These are phyloP conservation scores for Leptopilina clavipes DNA, from an alignment of 1,140 invertebrate species.

Conservation along the genomic window DNA sequence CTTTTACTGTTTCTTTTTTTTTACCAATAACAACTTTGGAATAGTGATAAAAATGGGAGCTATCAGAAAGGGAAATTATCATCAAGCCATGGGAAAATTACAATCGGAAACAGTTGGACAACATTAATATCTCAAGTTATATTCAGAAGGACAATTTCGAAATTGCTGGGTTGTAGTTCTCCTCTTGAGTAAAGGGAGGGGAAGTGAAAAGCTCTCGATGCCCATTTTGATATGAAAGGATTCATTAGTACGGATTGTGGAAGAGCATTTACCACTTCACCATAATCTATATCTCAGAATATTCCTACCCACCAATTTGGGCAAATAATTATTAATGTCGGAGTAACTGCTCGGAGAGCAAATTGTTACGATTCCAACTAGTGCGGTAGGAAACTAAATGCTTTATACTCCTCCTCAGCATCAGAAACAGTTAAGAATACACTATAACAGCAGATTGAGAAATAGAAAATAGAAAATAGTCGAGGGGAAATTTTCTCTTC, in stretches of 20 bases:
- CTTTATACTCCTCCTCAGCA: background rate
- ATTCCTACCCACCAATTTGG: slow-evolving; percentile 10
- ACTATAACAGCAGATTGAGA: too few species aligned
- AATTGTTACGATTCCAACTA: slow-evolving; percentile 3
- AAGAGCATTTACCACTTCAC: slow-evolving; percentile 10
- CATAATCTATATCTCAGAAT: slow-evolving; percentile 22
- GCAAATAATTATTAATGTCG: slow-evolving; percentile 15
- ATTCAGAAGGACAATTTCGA: slow-evolving; percentile 42
- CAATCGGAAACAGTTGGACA: background rate
- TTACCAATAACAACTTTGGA: too few species aligned
- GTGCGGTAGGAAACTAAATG: background rate
- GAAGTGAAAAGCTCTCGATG: slow-evolving; percentile 15
- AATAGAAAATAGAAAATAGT: too few species aligned
- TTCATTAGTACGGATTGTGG: slow-evolving; percentile 31
- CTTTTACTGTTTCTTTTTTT: too few species aligned
- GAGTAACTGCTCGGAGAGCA: background rate
- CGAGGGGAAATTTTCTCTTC: too few species aligned
- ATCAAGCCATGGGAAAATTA: slow-evolving; percentile 37
- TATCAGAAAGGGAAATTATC: too few species aligned
- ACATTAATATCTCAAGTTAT: slow-evolving; percentile 15
- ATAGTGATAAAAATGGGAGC: too few species aligned
- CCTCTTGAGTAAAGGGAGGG: background rate
- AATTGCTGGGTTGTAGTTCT: slow-evolving; percentile 7
- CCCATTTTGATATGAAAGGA: slow-evolving; percentile 29
- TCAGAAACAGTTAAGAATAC: background rate